A percentile compares a stretch with the other conserved stretches of the same genome.
These are phyloP conservation scores for Falco concolor DNA, from an alignment of 2,797 vertebrate genomes.

Conservation along the genomic window DNA sequence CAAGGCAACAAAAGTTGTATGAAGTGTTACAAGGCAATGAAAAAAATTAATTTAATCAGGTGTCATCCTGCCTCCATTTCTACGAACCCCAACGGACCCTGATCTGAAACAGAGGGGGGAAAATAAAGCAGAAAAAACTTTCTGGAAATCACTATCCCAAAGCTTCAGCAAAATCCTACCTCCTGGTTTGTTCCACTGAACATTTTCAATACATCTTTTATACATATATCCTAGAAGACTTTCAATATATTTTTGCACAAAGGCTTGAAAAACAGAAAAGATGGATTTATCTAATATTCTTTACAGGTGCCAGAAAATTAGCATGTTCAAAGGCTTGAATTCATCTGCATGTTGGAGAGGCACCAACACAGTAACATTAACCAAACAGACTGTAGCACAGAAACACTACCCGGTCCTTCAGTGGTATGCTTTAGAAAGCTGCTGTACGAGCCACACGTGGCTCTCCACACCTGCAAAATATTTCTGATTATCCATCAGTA, in stretches of 20 bases:
- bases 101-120: neutral
- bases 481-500: neutral
- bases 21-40: neutral
- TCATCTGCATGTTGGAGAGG: neutral
- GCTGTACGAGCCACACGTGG: neutral
- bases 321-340: neutral
- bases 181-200: neutral
- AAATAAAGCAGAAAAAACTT: rapidly evolving
- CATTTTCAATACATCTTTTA: neutral
- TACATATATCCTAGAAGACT: neutral
- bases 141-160: neutral
- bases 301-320: neutral
- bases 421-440: neutral
- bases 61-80: neutral
- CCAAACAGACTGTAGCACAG: neutral
- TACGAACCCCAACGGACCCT: neutral
- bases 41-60: neutral
- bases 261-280: neutral
- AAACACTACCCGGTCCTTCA: neutral
- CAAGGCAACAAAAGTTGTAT: neutral
- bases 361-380: neutral
- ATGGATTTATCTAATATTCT: neutral
- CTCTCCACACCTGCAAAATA: neutral
- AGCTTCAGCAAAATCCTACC: neutral
- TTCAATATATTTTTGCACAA: neutral